phyloP scores from a whole-genome alignment of 2,113 vertebrate species.

The Brachirus orientalis region DNA sequence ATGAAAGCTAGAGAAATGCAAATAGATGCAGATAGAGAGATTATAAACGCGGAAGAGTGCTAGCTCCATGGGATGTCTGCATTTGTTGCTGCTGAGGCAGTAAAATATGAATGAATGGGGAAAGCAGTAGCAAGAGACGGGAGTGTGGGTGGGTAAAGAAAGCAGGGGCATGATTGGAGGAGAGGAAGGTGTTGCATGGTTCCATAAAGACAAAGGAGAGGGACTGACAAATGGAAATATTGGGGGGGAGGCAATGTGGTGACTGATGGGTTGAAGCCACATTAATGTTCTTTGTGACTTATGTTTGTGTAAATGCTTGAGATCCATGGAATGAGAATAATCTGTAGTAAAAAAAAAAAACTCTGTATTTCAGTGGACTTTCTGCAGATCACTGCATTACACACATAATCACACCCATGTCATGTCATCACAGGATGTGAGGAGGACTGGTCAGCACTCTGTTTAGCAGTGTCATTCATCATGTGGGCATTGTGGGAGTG shows the following conservation, averaged over 20 bases:
- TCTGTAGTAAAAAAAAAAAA: not conserved
- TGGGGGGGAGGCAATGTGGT: slow-evolving; percentile 6
- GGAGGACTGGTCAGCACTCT: slow-evolving; percentile 42
- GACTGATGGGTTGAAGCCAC: slow-evolving; percentile 25
- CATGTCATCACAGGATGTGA: slow-evolving; percentile 16
- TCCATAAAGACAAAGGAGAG: slow-evolving; percentile 56
- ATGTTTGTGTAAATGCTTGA: slow-evolving; percentile 9
- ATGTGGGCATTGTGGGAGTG: slow-evolving; percentile 8
- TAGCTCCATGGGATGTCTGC: slow-evolving; percentile 18
- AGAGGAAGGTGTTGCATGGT: slow-evolving; percentile 42
- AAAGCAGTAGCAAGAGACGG: slow-evolving; percentile 15
- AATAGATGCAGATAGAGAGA: slow-evolving; percentile 40
- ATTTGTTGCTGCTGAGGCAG: slow-evolving; percentile 38
- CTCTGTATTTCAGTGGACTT: slow-evolving; percentile 17
- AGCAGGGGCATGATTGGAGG: slow-evolving; percentile 51
- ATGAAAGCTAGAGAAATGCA: slow-evolving; percentile 62
- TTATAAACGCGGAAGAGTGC: slow-evolving; percentile 44
- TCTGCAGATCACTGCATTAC: slow-evolving; percentile 3
- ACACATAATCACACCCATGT: slow-evolving; percentile 30
- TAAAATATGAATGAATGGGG: slow-evolving; percentile 78
- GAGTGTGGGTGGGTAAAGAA: slow-evolving; percentile 63
- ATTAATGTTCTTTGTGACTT: slow-evolving; percentile 48
- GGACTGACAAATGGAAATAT: slow-evolving; percentile 15
- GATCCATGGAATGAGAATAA: slow-evolving; percentile 1
- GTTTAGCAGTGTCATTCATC: slow-evolving; percentile 29